Evolutionary conservation across 2,888 invertebrate genomes (phyloP), one percentile per base, ranked within the genome.

Genomic region (Drosophila algonquin): DNA sequence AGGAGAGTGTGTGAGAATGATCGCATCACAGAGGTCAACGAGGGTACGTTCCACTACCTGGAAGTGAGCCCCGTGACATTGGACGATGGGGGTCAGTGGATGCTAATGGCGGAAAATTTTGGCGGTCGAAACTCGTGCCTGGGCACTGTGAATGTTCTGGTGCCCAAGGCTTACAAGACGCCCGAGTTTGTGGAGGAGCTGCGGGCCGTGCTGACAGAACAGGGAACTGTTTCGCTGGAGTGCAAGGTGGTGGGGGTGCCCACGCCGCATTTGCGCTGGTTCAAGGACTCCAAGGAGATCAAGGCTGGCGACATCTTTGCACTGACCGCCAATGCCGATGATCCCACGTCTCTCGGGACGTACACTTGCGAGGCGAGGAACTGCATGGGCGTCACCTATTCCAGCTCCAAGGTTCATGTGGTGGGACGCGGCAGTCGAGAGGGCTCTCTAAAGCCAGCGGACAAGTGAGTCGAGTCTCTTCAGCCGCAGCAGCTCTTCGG

Each of bases 211-310:
- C 94, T 97, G 35, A 97, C 97, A 0, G 96, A 97, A 90, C 96
- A 96, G 81, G 98, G 98, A 48, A 97, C 97, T 0, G 98, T 98
- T 12, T 96, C 97, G 0, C 93, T 98, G 75, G 97, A 97, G 92
- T 98, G 98, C 91, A 98, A 98, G 91, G 97, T 97, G 21, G 95
- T 97, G 58, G 97, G 97, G 16, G 96, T 97, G n/a, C 97, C 98
- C 1, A 97, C 97, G 0, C 96, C 96, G 0, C 94, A 95, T 21
- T 90, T 96, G 64, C 93, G 94, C 70, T 96, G 95, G 96, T 96
- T 95, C 91, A 96, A 97, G 93, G 97, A 97, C 91, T 96, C 96
- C 70, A 95, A 95, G 75, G 97, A 97, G 91, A 97, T 97, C 77
- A 96, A 96, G 91, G 97, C 97, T 0, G 97, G 97, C 0, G 97